A percentile compares a stretch with the other conserved stretches of the same genome.
phyloP scores from a whole-genome alignment of 2,797 vertebrate species.

The Scolopax rusticola region DNA sequence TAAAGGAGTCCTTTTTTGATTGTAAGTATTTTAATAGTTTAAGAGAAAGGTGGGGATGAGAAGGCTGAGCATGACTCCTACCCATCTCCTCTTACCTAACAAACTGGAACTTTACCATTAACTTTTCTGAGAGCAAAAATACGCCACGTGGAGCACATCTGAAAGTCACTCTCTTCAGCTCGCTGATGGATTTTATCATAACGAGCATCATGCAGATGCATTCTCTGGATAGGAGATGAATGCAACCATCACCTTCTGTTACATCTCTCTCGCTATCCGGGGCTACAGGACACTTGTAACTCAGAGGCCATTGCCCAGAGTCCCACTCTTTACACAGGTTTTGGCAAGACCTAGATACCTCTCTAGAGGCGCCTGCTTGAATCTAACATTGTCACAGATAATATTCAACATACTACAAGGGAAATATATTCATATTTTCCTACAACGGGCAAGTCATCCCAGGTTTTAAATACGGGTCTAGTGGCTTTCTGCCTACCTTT shows the following conservation, averaged over 20 bases:
- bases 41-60: not conserved
- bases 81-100: not conserved
- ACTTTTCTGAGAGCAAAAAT: not conserved
- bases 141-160: not conserved
- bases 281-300: not conserved
- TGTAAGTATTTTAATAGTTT: not conserved
- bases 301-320: not conserved
- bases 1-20: not conserved
- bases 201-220: not conserved
- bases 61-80: not conserved
- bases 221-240: not conserved
- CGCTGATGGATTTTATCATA: not conserved
- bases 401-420: not conserved
- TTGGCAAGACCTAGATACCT: not conserved
- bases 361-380: not conserved
- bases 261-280: not conserved
- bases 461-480: accelerated
- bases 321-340: not conserved
- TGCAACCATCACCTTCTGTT: not conserved
- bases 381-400: not conserved
- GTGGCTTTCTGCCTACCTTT: not conserved
- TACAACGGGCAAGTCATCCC: not conserved
- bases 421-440: not conserved
- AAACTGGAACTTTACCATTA: not conserved
- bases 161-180: not conserved